phyloP scores from a whole-genome alignment of 2,888 invertebrate genomes.

The Troides helena region DNA sequence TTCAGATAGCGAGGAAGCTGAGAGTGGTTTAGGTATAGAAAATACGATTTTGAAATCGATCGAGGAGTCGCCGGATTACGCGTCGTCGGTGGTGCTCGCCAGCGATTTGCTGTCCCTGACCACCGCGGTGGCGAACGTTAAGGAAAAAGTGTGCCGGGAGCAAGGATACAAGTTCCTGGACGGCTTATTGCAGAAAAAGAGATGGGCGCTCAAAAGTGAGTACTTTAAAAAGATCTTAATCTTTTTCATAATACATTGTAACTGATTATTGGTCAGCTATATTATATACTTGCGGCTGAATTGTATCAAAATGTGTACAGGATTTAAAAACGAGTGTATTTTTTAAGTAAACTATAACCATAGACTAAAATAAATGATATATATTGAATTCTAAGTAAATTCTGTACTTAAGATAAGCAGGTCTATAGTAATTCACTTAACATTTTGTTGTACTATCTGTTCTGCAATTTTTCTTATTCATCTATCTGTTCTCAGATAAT shows the following conservation, averaged over 20 bases:
- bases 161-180: slow-evolving; percentile 73
- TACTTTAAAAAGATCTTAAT: slow-evolving; percentile 32
- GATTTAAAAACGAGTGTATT: too few species aligned
- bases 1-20: slow-evolving; percentile 6
- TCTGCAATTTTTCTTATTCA: too few species aligned
- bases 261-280: too few species aligned
- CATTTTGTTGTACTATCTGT: too few species aligned
- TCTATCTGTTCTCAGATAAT: background rate
- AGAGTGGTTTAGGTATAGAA: slow-evolving; percentile 40
- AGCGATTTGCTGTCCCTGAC: slow-evolving; percentile 73
- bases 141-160: slow-evolving; percentile 69
- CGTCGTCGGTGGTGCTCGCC: slow-evolving; percentile 70
- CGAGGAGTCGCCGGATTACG: slow-evolving; percentile 72
- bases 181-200: slow-evolving; percentile 70
- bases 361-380: too few species aligned
- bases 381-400: too few species aligned
- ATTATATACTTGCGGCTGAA: too few species aligned
- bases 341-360: too few species aligned
- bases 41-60: slow-evolving; percentile 52
- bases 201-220: slow-evolving; percentile 82
- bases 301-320: too few species aligned
- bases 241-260: too few species aligned
- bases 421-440: too few species aligned
- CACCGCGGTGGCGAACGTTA: slow-evolving; percentile 70
- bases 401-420: too few species aligned